Evolutionary conservation across 2,113 vertebrate species (phyloP).

Genomic region (Neolamprologus tretocephalus): DNA sequence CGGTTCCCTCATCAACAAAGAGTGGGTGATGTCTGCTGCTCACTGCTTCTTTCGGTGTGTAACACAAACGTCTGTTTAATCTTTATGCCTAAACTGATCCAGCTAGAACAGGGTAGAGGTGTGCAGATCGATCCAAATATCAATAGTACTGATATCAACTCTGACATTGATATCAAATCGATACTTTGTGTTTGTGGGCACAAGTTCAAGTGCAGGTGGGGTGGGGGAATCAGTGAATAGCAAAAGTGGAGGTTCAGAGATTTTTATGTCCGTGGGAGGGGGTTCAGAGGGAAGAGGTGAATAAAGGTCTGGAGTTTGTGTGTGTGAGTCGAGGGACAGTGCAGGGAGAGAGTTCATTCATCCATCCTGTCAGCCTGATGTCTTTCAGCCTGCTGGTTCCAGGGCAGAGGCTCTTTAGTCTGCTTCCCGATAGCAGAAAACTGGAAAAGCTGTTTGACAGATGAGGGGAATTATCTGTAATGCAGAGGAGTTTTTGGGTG

Average conservation of each 20-base stretch:
- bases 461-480: background rate
- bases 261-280: background rate
- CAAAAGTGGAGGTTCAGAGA: background rate
- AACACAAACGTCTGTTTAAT: background rate
- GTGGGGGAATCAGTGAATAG: background rate
- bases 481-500: background rate
- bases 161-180: background rate
- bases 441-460: background rate
- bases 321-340: background rate
- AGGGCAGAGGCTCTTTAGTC: background rate
- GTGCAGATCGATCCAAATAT: background rate
- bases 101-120: background rate
- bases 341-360: background rate
- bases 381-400: background rate
- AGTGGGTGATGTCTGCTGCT: constrained; percentile 71
- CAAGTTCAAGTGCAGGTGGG: rapidly evolving
- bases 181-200: background rate
- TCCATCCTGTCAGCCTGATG: background rate
- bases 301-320: background rate
- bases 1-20: constrained; percentile 63
- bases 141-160: background rate
- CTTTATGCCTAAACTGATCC: background rate
- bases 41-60: constrained; percentile 55
- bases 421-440: background rate
- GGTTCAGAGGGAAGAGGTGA: background rate